Evolutionary conservation across 2,113 vertebrate species (phyloP), one percentile per base, ranked within the genome.

Genomic region (Eubucco bourcierii): DNA sequence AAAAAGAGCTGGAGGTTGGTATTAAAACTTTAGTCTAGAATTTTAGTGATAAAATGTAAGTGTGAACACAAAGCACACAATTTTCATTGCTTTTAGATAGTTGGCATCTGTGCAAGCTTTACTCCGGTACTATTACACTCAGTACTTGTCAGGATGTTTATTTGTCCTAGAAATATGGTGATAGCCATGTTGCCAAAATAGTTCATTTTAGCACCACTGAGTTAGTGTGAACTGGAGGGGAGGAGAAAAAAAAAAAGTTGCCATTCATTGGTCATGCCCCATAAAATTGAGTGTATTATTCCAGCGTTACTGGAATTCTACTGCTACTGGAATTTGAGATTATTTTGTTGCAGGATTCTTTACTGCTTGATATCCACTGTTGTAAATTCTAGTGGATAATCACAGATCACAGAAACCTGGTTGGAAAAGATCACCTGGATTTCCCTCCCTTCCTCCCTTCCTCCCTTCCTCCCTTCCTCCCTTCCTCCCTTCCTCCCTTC

Each of bases 1-100:
- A 88, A 66, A 73, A 59, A 44, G 82, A 94, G 11, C 24, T 44
- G 47, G 63, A 93, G 96, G 96, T 97, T 93, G n/a, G 92, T 95
- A 47, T 74, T 91, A 82, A 70, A 81, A 76, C 17, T 90, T 68
- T 15, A 13, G 23, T 44, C 61, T 37, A 44, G 7, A 71, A 41
- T 74, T 78, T 41, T 73, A 80, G 9, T 15, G 74, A 41, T 34
- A 73, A 56, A 4, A 59, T 28, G 1, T 52, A 58, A 78, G 4
- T 4, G 52, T n/a, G 47, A 67, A 31, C 8, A 70, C 21, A 61
- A 50, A 68, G 8, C 17, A 53, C 0, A 0, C 47, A 4, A 41
- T 28, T 65, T 64, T 34, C 23, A 37, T 46, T 65, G 12, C 11
- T 63, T 87, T 76, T 67, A 46, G 7, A 24, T 18, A 59, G 10